Evolutionary conservation across 1,140 invertebrate genomes (phyloP), one percentile per base, ranked within the genome.

Genomic region (Orchesella cincta): DNA sequence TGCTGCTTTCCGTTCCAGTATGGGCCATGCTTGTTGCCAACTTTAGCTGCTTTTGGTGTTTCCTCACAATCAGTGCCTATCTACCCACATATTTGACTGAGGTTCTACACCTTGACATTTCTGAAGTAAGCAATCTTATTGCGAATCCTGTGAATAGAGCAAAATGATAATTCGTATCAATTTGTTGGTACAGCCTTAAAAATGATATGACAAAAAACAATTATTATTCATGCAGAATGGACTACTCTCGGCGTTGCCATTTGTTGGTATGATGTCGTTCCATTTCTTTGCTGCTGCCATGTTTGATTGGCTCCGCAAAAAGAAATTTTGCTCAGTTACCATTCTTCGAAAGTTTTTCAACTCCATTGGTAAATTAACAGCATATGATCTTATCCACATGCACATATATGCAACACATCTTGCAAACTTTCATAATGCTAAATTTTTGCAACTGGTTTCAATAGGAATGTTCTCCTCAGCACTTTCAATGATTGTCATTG

Each of bases 11-110:
- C 29, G 78, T 82, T 2, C 86, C 89, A 2, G 86, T 90, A 1
- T 88, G 86, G 86, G 89, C 88, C 2, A 85, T 73, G 35, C 85
- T 88, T 52, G 81, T 88, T 2, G 86, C 88, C 12, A 88, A 91
- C 81, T 88, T 90, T 83, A 86, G 87, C 36, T 87, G 88, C 79
- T 89, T 89, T 83, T 91, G 89, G 89, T 88, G 87, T 1, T 88
- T 89, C 79, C 90, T 90, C 80, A 90, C 88, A 2, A 85, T 90
- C 82, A 82, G 90, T 23, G 87, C 87, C n/a, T 85, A 87, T 75
- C 83, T 90, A 20, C 89, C 89, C 1, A 88, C 86, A 5, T 90
- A 89, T 82, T 85, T 90, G 82, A 86, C 86, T 64, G 86, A 88
- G 82, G 86, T 89, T 23, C 83, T 91, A 0, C 83, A 87, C 77